These are phyloP conservation scores for Aphelinus atriplicis DNA, from an alignment of 1,140 invertebrate genomes.

Conservation along the genomic window DNA sequence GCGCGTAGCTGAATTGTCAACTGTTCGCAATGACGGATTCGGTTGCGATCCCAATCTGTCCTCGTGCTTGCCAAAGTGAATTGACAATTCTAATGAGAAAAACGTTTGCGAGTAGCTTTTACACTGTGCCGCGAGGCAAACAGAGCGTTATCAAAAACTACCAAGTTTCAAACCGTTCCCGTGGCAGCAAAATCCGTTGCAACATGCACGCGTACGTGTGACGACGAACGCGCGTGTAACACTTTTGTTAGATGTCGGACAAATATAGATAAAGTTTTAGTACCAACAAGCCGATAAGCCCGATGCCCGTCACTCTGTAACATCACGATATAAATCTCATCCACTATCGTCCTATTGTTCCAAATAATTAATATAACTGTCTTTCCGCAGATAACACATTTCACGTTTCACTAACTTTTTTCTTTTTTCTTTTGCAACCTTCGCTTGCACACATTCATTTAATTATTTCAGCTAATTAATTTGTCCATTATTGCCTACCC, in stretches of 20 bases:
- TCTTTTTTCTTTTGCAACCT: too few species aligned
- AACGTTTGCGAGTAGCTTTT: too few species aligned
- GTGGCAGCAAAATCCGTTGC: conserved; percentile 17
- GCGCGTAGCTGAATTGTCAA: too few species aligned
- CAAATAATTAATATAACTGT: background rate
- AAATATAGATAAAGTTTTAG: conserved; percentile 56
- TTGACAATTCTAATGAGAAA: too few species aligned
- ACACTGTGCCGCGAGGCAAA: background rate
- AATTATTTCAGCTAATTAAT: too few species aligned
- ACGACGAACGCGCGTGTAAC: conserved; percentile 21
- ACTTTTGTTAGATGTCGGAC: conserved; percentile 53
- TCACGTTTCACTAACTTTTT: too few species aligned
- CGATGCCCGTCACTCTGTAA: conserved; percentile 46
- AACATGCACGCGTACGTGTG: conserved; percentile 20
- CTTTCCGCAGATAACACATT: too few species aligned
- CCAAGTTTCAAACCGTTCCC: conserved; percentile 6
- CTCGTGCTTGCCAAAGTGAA: too few species aligned
- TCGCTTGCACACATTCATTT: too few species aligned
- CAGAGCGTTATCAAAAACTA: conserved; percentile 1
- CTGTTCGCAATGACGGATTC: too few species aligned
- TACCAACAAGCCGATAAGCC: conserved; percentile 53
- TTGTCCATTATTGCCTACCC: too few species aligned
- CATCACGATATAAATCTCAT: conserved; percentile 12
- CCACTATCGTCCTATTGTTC: conserved; percentile 8
- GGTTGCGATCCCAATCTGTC: too few species aligned